Conservation (phyloP, 2,113 vertebrate species). For the Caranx ignobilis region DNA sequence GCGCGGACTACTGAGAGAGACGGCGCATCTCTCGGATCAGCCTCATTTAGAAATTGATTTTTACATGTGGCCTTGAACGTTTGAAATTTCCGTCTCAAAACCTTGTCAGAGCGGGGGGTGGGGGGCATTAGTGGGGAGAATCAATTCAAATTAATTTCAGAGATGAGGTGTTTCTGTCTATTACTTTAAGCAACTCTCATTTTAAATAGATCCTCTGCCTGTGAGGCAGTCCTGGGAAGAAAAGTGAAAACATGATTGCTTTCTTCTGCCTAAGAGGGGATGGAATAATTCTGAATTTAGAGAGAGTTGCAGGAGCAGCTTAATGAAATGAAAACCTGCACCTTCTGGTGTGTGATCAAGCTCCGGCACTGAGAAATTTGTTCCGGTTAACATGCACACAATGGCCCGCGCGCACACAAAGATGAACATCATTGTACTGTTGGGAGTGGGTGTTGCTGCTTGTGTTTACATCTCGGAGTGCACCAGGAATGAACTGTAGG, state of each 20-base stretch:
- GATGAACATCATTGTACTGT: not conserved
- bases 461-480: not conserved
- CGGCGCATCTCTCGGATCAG: constrained; percentile 42
- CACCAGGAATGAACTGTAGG: not conserved
- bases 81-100: constrained; percentile 56
- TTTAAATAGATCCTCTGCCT: constrained; percentile 64
- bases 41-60: constrained; percentile 68
- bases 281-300: constrained; percentile 60
- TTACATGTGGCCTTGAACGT: constrained; percentile 49
- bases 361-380: constrained; percentile 21
- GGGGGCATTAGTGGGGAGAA: constrained; percentile 44
- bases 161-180: constrained; percentile 65
- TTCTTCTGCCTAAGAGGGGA: constrained; percentile 52
- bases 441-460: not conserved
- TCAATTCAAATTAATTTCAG: constrained; percentile 75
- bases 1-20: constrained; percentile 10
- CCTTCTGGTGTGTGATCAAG: constrained; percentile 45
- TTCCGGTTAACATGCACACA: constrained; percentile 27
- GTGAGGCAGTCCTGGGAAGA: constrained; percentile 21
- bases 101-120: not conserved
- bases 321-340: constrained; percentile 59
- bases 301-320: constrained; percentile 40
- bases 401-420: not conserved
- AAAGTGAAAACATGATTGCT: constrained; percentile 64
- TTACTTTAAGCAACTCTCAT: constrained; percentile 73